Evolutionary conservation across 2,797 vertebrate species (phyloP).

Genomic region (Acanthis flammea): DNA sequence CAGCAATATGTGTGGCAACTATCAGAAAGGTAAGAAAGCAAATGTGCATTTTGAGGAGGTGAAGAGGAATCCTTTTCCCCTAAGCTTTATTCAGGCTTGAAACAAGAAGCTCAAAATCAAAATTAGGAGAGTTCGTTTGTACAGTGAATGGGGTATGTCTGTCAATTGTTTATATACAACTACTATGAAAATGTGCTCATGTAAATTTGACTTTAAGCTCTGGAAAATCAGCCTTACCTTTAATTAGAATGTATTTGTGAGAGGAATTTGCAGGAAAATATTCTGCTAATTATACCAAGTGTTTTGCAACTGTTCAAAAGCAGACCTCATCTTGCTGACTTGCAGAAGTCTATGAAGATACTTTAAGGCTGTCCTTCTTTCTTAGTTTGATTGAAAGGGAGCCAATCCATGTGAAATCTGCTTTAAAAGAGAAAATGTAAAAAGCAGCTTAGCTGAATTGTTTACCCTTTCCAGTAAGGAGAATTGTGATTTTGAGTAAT

Average conservation of each 20-base stretch:
- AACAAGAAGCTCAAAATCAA: background rate
- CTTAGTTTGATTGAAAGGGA: background rate
- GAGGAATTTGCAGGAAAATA: background rate
- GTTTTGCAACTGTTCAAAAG: background rate
- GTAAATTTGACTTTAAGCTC: background rate
- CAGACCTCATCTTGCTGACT: background rate
- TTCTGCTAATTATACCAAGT: background rate
- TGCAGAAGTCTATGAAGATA: background rate
- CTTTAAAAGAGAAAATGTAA: background rate
- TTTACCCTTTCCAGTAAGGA: background rate
- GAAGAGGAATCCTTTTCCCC: background rate
- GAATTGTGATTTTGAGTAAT: background rate
- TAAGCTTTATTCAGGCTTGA: background rate
- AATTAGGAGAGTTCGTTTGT: background rate
- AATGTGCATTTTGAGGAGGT: background rate
- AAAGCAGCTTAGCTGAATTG: background rate
- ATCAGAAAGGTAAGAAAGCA: conserved; percentile 90
- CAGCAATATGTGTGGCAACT: conserved; percentile 98
- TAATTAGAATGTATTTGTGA: background rate
- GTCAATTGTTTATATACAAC: background rate
- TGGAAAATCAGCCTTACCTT: background rate
- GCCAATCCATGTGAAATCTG: background rate
- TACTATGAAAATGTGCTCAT: background rate
- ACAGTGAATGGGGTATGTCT: background rate
- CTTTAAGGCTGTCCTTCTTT: background rate